phyloP scores from a whole-genome alignment of 2,113 vertebrate genomes.

The Dascyllus trimaculatus region DNA sequence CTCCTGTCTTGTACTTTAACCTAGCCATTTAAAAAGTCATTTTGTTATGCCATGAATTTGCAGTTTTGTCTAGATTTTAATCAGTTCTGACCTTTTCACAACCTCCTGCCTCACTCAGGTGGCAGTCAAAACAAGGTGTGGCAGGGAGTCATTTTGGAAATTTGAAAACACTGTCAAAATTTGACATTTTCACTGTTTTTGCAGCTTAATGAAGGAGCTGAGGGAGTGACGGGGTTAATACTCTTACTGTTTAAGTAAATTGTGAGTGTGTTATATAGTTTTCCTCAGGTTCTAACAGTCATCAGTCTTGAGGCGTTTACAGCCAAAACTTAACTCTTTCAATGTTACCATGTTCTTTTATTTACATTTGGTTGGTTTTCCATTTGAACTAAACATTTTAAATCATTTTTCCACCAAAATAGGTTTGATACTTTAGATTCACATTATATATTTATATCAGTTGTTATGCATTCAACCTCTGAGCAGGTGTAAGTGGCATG shows the following conservation, averaged over 20 bases:
- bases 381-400: too few species aligned
- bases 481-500: too few species aligned
- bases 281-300: too few species aligned
- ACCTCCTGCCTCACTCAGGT: constrained; percentile 20
- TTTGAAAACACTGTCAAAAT: constrained; percentile 69
- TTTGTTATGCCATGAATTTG: constrained; percentile 31
- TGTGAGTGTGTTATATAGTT: constrained; percentile 56
- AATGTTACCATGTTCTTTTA: constrained; percentile 41
- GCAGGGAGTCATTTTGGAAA: constrained; percentile 46
- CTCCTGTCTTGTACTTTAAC: constrained; percentile 48
- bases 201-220: constrained; percentile 78
- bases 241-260: constrained; percentile 84
- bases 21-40: constrained; percentile 37
- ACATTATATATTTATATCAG: too few species aligned
- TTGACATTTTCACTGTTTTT: constrained; percentile 74
- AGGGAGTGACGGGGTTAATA: constrained; percentile 82
- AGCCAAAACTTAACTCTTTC: constrained; percentile 29
- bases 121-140: constrained; percentile 47
- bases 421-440: too few species aligned
- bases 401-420: too few species aligned
- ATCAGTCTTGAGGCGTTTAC: neutral
- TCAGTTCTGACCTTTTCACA: constrained; percentile 16
- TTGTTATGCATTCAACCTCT: too few species aligned
- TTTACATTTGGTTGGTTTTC: neutral
- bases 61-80: constrained; percentile 29